Evolutionary conservation across 2,113 vertebrate species (phyloP), one percentile per base, ranked within the genome.

Genomic region (Microtus montanus): DNA sequence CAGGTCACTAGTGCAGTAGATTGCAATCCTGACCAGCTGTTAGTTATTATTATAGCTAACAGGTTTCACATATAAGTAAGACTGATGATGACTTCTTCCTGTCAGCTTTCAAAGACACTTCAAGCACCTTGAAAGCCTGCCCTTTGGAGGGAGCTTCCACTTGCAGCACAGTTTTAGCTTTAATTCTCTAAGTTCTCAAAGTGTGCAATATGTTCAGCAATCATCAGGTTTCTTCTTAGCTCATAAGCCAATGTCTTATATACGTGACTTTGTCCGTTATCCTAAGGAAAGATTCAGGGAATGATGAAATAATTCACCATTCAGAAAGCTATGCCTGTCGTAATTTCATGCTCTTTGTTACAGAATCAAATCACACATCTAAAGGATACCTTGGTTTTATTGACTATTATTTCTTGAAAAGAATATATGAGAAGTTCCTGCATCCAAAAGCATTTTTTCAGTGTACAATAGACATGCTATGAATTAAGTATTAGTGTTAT

Each of bases 321-420:
- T 68, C 89, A 90, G 68, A 94, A 85, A 94, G 83, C 58, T 91
- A 91, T 88, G 66, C 78, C 73, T 96, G 61, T 38, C 90, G n/a
- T 84, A 92, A 88, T 86, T 88, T 83, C 14, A 35, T 88, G 77
- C 63, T 96, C 61, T 47, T 24, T 85, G n/a, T 94, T 90, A 73
- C n/a, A 41, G 49, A 93, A 85, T 15, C 74, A 77, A 30, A 88
- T 91, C 26, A 77, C 28, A 83, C 71, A 96, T 92, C 47, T 92
- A 20, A 49, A 91, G 24, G 87, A 92, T 74, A 94, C 80, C 85
- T 93, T 96, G 96, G 44, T 93, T 97, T 96, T 80, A 38, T 86
- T 86, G 96, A 96, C 77, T 85, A 8, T 96, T 70, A 92, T 96
- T 93, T 95, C 58, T 94, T 19, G 30, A 22, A 84, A 63, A 93